These are phyloP conservation scores for Grammatotria lemairii DNA, from an alignment of 2,113 vertebrate genomes.

Conservation along the genomic window DNA sequence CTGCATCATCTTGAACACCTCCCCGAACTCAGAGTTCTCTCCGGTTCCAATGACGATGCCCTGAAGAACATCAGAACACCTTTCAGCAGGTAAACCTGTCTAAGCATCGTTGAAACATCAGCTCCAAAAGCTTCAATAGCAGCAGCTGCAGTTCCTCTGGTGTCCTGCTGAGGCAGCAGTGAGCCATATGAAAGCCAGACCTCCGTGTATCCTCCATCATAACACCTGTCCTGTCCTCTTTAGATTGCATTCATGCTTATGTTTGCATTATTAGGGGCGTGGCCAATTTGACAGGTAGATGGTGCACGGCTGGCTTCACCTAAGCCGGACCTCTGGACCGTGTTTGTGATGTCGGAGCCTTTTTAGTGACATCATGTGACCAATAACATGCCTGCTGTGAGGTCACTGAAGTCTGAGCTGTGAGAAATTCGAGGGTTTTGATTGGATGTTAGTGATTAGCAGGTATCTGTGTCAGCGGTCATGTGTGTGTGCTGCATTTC, in stretches of 20 bases:
- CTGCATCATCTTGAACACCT: conserved; percentile 99
- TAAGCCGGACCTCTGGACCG: not conserved
- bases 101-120: not conserved
- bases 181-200: too few relatives aligned
- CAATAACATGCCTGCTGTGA: not conserved
- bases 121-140: rapidly evolving
- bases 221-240: not conserved
- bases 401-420: not conserved
- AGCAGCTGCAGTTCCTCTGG: not conserved
- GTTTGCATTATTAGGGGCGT: not conserved
- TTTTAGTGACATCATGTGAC: not conserved
- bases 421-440: not conserved
- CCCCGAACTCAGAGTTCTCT: conserved; percentile 96
- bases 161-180: not conserved
- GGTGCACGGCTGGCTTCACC: not conserved
- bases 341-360: not conserved
- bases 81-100: not conserved
- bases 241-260: not conserved
- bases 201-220: not conserved
- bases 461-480: not conserved
- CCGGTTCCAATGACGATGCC: conserved; percentile 97
- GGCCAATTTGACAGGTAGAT: not conserved
- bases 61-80: conserved; percentile 54
- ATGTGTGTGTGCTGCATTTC: not conserved
- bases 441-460: not conserved